phyloP scores from a whole-genome alignment of 2,113 vertebrate species.

The Crotalus tigris region DNA sequence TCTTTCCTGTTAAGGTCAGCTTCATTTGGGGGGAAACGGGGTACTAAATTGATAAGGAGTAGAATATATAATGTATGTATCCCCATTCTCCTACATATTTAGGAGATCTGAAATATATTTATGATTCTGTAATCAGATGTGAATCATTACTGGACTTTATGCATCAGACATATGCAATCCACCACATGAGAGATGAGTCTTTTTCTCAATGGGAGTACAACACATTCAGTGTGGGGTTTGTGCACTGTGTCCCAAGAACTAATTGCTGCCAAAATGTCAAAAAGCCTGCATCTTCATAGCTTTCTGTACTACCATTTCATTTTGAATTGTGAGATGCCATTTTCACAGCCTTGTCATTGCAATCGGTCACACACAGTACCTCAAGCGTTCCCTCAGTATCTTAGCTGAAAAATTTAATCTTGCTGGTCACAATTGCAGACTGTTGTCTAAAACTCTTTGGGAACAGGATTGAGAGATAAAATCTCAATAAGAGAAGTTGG shows the following conservation, averaged over 20 bases:
- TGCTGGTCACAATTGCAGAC: slow-evolving; percentile 49
- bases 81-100: not conserved
- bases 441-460: slow-evolving; percentile 45
- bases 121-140: not conserved
- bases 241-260: slow-evolving; percentile 6
- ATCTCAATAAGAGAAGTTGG: slow-evolving; percentile 57
- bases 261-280: slow-evolving; percentile 41
- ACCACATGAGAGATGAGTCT: not conserved
- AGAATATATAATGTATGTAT: not conserved
- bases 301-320: slow-evolving; percentile 52
- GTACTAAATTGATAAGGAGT: not conserved
- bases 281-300: slow-evolving; percentile 52
- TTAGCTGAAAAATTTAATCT: slow-evolving; percentile 59
- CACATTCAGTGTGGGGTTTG: not conserved
- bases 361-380: slow-evolving; percentile 57
- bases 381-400: slow-evolving; percentile 43
- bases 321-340: slow-evolving; percentile 61
- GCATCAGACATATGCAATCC: not conserved
- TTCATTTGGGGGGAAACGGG: no score
- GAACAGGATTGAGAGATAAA: slow-evolving; percentile 56
- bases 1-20: no score
- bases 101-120: not conserved
- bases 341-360: slow-evolving; percentile 63
- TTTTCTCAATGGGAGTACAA: not conserved
- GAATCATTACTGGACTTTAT: no score